Evolutionary conservation across 2,888 invertebrate genomes (phyloP), one percentile per base, ranked within the genome.

Genomic region (Zaprionus lineosus): DNA sequence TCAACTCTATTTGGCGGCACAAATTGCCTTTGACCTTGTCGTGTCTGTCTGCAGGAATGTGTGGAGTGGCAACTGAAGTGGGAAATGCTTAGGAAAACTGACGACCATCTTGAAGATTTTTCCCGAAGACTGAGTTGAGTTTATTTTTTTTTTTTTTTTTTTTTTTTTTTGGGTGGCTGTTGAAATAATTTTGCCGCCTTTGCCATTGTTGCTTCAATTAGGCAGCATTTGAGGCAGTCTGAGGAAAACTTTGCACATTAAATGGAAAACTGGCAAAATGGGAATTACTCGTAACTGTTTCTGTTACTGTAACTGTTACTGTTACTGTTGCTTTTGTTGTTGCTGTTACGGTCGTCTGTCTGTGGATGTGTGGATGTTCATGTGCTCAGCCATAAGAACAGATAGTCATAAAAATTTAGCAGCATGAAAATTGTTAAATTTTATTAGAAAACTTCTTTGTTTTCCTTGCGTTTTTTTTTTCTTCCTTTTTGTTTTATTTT

Each of bases 11-110:
- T 68, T 68, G 73, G 82, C 84, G 82, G 64, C 84, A 84, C 78
- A 57, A 84, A 84, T 84, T 84, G 63, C 76, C 83, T 77, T 82
- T 82, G 83, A 82, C 79, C 78, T 78, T 78, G 82, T 75, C 85
- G 84, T 78, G 82, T 55, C 48, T 56, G 16, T 33, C 29, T 33
- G n/a, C 40, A 43, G 46, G 53, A 31, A 47, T 56, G 72, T 46
- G 44, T 62, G 44, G 37, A 31, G n/a, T n/a, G 60, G 50, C 46
- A 43, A 40, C 15, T 24, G 8, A n/a, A n/a, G n/a, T 24, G 8
- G n/a, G 4, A n/a, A 24, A 24, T n/a, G 6, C 8, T 2, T 34
- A 34, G 34, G 33, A 12, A 12, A 9, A 33, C 33, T 44, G 50
- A 39, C 70, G 51, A 58, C 70, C 70, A 71, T 73, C 73, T 71